These are phyloP conservation scores for Galerucella nymphaeae DNA, from an alignment of 2,888 invertebrate species.

Conservation along the genomic window DNA sequence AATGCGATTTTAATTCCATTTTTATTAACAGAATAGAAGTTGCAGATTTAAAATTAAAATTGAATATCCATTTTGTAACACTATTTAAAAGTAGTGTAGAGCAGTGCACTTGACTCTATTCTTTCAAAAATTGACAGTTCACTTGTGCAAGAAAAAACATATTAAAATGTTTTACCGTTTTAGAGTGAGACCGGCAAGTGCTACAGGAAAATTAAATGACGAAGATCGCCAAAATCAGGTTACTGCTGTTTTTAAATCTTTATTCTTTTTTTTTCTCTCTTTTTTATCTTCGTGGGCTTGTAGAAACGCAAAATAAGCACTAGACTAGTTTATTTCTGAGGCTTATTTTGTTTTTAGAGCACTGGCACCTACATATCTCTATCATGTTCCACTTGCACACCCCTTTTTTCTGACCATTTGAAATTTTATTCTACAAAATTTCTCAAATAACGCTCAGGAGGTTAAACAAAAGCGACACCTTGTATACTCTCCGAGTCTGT, in stretches of 20 bases:
- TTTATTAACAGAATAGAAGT: too few relatives aligned
- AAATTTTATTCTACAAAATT: slow-evolving; percentile 25
- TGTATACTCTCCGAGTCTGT: too few relatives aligned
- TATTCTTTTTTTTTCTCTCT: slow-evolving; percentile 47
- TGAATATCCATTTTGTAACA: too few relatives aligned
- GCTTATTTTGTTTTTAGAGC: slow-evolving; percentile 58
- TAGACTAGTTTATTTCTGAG: slow-evolving; percentile 29
- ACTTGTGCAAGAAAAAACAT: not conserved
- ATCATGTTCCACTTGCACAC: slow-evolving; percentile 59
- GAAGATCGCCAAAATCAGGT: slow-evolving; percentile 63
- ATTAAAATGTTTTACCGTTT: slow-evolving; percentile 39
- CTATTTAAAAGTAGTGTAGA: too few relatives aligned
- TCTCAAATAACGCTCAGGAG: not conserved
- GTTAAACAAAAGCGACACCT: too few relatives aligned
- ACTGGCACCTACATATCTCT: slow-evolving; percentile 66
- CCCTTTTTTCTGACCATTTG: slow-evolving; percentile 41
- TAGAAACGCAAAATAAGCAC: slow-evolving; percentile 53
- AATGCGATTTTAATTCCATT: too few relatives aligned
- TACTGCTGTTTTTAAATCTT: slow-evolving; percentile 53
- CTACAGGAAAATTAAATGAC: slow-evolving; percentile 59
- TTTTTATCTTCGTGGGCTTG: slow-evolving; percentile 56
- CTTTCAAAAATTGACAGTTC: not conserved
- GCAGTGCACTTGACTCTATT: too few relatives aligned
- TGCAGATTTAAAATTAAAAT: too few relatives aligned
- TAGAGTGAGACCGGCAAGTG: slow-evolving; percentile 61